Conservation (phyloP, 2,888 invertebrate genomes). For the Peribatodes rhomboidaria region DNA sequence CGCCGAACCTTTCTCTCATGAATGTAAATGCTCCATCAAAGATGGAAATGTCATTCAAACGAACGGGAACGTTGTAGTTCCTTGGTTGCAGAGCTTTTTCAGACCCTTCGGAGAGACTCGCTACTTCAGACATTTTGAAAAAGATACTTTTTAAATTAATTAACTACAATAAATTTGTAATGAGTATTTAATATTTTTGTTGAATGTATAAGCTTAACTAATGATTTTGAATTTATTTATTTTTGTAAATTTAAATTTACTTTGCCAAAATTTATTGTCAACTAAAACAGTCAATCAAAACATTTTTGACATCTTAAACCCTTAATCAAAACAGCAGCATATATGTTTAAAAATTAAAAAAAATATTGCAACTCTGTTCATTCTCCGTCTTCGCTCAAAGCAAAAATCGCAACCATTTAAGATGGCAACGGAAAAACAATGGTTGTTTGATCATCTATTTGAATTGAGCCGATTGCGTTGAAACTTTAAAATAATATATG, state of each 20-base stretch:
- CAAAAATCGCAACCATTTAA: no score
- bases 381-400: no score
- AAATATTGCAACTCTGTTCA: no score
- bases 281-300: neutral
- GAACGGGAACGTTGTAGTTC: constrained; percentile 52
- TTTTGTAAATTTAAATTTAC: neutral
- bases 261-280: constrained; percentile 1
- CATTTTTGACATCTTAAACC: neutral
- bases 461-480: no score
- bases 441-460: no score
- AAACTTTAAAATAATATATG: no score
- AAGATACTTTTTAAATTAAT: neutral
- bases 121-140: constrained; percentile 8
- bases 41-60: constrained; percentile 54
- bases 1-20: constrained; percentile 61
- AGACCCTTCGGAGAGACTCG: neutral
- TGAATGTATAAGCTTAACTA: neutral
- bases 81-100: neutral
- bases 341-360: no score
- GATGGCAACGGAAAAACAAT: no score
- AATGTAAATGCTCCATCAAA: constrained; percentile 60
- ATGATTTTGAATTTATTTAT: constrained; percentile 4
- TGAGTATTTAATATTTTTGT: neutral
- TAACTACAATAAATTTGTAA: neutral
- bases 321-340: no score